phyloP scores from a whole-genome alignment of 2,113 vertebrate genomes.

The Hiodon tergisus region DNA sequence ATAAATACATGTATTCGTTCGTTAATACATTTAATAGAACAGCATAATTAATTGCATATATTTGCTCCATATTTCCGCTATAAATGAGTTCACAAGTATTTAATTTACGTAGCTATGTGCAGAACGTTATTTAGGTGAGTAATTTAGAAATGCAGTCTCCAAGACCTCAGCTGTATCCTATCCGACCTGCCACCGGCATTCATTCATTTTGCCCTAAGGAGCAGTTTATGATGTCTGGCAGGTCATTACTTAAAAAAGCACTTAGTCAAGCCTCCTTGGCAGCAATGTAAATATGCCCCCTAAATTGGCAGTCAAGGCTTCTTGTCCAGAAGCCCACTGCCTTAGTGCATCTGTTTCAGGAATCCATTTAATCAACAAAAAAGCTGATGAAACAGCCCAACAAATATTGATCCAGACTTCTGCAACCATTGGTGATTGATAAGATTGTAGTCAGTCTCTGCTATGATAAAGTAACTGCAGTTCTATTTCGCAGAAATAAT shows the following conservation, averaged over 20 bases:
- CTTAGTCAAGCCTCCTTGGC: conserved; percentile 64
- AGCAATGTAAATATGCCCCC: conserved; percentile 53
- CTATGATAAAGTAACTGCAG: conserved; percentile 48
- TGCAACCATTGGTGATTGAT: conserved; percentile 50
- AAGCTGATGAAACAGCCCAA: conserved; percentile 50
- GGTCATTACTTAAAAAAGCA: conserved; percentile 63
- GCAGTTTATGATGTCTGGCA: conserved; percentile 64
- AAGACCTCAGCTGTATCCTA: conserved; percentile 59
- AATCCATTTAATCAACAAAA: conserved; percentile 59
- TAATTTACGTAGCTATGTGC: too few relatives aligned
- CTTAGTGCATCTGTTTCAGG: conserved; percentile 55
- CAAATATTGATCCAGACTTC: conserved; percentile 58
- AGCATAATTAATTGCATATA: conserved; percentile 44
- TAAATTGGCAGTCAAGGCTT: conserved; percentile 58
- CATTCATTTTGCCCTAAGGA: conserved; percentile 62
- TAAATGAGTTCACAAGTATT: conserved; percentile 14
- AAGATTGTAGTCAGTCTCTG: conserved; percentile 65
- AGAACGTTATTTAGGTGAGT: conserved; percentile 12
- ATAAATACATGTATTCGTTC: too few relatives aligned
- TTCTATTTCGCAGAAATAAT: conserved; percentile 28
- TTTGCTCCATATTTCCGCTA: conserved; percentile 36
- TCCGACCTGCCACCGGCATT: conserved; percentile 54
- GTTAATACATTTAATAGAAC: conserved; percentile 39
- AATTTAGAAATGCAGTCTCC: conserved; percentile 56
- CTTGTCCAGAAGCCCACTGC: conserved; percentile 45